Evolutionary conservation across 2,888 invertebrate genomes (phyloP).

Genomic region (Troglohyphantes excavatus): DNA sequence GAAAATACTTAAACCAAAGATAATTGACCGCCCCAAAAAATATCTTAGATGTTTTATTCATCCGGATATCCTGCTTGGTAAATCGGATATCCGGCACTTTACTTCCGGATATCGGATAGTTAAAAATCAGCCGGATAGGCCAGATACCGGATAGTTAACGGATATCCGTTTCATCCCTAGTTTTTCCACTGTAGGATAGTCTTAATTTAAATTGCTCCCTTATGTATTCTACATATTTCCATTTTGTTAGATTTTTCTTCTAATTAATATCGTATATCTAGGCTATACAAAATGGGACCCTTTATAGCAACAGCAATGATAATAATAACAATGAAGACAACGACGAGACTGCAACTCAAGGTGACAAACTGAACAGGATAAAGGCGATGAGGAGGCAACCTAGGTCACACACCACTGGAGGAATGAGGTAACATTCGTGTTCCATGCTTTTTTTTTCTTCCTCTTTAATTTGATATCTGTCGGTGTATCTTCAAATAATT

Average conservation of each 20-base stretch:
- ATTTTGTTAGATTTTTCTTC: background rate
- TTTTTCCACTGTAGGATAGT: no score
- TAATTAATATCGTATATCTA: background rate
- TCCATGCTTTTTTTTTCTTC: background rate
- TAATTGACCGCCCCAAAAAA: no score
- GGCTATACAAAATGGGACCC: conserved; percentile 52
- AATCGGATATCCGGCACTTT: no score
- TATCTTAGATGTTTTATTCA: no score
- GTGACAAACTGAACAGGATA: conserved; percentile 80
- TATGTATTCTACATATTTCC: background rate
- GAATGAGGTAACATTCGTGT: conserved; percentile 60
- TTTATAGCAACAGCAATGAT: conserved; percentile 31
- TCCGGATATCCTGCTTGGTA: no score
- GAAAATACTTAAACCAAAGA: no score
- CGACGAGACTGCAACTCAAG: conserved; percentile 79
- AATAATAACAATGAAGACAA: conserved; percentile 80
- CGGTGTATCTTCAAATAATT: no score
- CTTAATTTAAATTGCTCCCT: background rate
- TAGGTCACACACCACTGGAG: conserved; percentile 81
- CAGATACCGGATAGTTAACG: no score
- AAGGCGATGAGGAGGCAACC: conserved; percentile 82
- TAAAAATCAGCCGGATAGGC: no score
- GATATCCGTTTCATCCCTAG: no score
- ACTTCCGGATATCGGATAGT: no score
- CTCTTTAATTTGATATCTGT: no score